Percentiles rank a stretch among this genome's conserved stretches.
Evolutionary conservation across 1,140 invertebrate species (phyloP).

Genomic region (Nixonia krombeini): DNA sequence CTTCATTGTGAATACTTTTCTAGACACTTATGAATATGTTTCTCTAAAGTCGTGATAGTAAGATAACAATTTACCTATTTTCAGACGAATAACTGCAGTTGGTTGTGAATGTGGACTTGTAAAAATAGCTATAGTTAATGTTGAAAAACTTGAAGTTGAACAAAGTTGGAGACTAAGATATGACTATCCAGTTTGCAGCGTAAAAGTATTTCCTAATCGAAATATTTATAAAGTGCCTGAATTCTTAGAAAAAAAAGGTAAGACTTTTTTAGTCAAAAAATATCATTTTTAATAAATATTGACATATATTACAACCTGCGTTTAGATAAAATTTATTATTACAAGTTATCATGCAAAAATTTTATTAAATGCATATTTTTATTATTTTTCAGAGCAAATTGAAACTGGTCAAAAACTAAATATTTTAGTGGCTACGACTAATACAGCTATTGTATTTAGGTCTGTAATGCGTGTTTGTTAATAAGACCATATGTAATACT

Average conservation of each 20-base stretch:
- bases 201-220: constrained; percentile 71
- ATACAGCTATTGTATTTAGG: constrained; percentile 76
- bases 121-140: constrained; percentile 72
- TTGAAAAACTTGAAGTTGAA: constrained; percentile 68
- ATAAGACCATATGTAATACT: constrained; percentile 3
- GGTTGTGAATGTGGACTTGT: constrained; percentile 78
- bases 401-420: constrained; percentile 62
- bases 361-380: neutral
- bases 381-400: constrained; percentile 27
- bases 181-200: constrained; percentile 74
- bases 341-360: no score
- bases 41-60: no score
- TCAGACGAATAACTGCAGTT: constrained; percentile 75
- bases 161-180: constrained; percentile 73
- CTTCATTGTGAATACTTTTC: constrained; percentile 1
- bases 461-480: constrained; percentile 56
- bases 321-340: no score
- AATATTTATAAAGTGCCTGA: constrained; percentile 51
- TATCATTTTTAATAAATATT: no score
- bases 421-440: constrained; percentile 75
- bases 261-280: no score
- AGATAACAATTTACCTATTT: no score
- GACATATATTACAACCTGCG: no score
- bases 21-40: no score
- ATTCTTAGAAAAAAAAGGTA: constrained; percentile 40